phyloP scores from a whole-genome alignment of 2,797 vertebrate species.

The Danio tinwini region DNA sequence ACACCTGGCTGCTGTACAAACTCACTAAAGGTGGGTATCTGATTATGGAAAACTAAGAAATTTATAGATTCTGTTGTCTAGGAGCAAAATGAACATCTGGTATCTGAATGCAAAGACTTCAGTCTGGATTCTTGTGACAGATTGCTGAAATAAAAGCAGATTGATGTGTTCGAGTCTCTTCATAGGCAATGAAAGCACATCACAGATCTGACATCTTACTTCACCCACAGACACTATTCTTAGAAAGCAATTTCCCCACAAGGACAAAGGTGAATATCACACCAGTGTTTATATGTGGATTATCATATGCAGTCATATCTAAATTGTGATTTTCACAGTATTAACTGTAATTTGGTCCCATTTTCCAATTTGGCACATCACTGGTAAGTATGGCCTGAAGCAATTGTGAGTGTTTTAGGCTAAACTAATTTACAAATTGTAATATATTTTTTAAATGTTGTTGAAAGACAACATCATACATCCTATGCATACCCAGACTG shows the following conservation, averaged over 20 bases:
- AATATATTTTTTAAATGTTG: background rate
- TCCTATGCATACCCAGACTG: background rate
- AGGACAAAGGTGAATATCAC: background rate
- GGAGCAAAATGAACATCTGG: background rate
- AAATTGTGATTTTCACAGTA: background rate
- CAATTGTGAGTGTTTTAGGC: background rate
- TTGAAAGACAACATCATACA: background rate
- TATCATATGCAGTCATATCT: background rate
- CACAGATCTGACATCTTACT: background rate
- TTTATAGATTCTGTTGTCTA: background rate
- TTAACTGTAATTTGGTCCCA: background rate
- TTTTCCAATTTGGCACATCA: background rate
- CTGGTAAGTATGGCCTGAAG: background rate
- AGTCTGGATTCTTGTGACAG: background rate
- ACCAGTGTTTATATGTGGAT: background rate
- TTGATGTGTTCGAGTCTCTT: background rate
- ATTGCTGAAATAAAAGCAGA: background rate
- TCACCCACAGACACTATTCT: background rate
- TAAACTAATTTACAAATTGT: background rate
- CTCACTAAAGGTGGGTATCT: slow-evolving; percentile 87
- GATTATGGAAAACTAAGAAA: background rate
- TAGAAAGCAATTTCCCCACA: background rate
- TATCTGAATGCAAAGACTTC: background rate
- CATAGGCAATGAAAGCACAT: background rate
- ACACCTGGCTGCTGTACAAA: slow-evolving; percentile 92